phyloP scores from a whole-genome alignment of 2,888 invertebrate genomes.

The Formica aserva region DNA sequence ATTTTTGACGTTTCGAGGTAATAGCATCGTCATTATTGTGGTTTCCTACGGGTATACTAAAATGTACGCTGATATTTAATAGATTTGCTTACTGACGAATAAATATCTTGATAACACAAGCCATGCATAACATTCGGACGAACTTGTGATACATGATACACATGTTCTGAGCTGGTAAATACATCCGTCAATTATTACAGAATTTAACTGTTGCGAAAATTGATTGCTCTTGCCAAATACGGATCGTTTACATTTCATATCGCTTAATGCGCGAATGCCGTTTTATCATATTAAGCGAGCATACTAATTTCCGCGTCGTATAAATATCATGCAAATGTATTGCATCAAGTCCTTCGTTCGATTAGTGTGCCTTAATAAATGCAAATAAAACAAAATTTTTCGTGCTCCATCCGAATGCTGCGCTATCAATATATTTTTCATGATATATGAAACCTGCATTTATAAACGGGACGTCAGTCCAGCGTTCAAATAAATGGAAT shows the following conservation, averaged over 20 bases:
- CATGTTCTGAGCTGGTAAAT: constrained; percentile 44
- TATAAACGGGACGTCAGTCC: neutral
- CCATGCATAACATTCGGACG: constrained; percentile 5
- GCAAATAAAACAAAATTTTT: constrained; percentile 27
- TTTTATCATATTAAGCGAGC: constrained; percentile 52
- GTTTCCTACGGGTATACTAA: neutral
- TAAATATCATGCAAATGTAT: constrained; percentile 28
- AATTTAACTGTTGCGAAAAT: constrained; percentile 56
- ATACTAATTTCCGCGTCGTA: constrained; percentile 40
- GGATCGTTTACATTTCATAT: constrained; percentile 53
- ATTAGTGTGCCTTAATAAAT: constrained; percentile 26
- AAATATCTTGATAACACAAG: constrained; percentile 35
- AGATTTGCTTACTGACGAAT: constrained; percentile 22
- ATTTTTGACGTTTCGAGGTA: neutral
- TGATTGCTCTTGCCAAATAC: constrained; percentile 49
- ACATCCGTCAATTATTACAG: constrained; percentile 51
- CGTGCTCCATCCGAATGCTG: neutral
- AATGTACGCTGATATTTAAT: constrained; percentile 6
- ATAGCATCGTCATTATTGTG: neutral
- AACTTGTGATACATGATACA: constrained; percentile 47
- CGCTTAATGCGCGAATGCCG: constrained; percentile 52
- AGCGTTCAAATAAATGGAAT: constrained; percentile 4
- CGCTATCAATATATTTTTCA: neutral
- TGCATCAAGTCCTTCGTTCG: neutral
- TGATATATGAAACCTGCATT: neutral